Conservation (phyloP, 1,140 invertebrate genomes). For the Drosophila saltans region DNA sequence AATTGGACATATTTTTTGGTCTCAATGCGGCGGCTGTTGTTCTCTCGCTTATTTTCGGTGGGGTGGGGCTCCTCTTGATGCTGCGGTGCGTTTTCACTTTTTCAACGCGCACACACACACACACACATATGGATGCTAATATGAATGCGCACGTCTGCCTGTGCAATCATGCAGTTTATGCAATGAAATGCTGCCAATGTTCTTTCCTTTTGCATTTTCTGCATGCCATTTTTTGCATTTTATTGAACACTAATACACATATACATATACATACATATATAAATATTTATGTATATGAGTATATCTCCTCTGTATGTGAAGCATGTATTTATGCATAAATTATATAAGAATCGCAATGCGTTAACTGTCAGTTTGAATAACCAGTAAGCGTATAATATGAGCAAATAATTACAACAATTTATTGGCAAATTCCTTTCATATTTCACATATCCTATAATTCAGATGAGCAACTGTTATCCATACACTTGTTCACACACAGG, state of each 20-base stretch:
- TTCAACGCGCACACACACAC: background rate
- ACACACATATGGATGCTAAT: conserved; percentile 11
- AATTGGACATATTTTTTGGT: conserved; percentile 47
- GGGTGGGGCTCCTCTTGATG: conserved; percentile 10
- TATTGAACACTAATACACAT: conserved; percentile 47
- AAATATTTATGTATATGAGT: no score
- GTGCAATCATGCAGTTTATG: conserved; percentile 8
- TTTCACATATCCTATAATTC: background rate
- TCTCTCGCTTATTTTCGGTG: background rate
- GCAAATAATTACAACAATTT: conserved; percentile 61
- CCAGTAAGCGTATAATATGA: conserved; percentile 59
- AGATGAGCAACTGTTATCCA: background rate
- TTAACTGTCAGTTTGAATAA: conserved; percentile 66
- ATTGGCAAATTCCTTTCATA: conserved; percentile 22
- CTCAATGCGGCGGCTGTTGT: conserved; percentile 52
- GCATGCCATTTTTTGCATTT: conserved; percentile 36
- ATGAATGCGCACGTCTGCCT: conserved; percentile 13
- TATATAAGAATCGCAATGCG: conserved; percentile 73
- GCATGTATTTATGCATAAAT: conserved; percentile 72
- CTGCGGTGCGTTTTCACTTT: conserved; percentile 51
- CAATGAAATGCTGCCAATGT: conserved; percentile 17
- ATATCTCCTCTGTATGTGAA: conserved; percentile 19
- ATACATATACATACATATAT: conserved; percentile 16
- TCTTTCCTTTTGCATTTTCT: conserved; percentile 18
- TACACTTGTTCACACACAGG: background rate